A percentile compares a stretch with the other conserved stretches of the same genome.
Conservation (phyloP, 2,888 invertebrate genomes). For the Sclerodermus sp. region DNA sequence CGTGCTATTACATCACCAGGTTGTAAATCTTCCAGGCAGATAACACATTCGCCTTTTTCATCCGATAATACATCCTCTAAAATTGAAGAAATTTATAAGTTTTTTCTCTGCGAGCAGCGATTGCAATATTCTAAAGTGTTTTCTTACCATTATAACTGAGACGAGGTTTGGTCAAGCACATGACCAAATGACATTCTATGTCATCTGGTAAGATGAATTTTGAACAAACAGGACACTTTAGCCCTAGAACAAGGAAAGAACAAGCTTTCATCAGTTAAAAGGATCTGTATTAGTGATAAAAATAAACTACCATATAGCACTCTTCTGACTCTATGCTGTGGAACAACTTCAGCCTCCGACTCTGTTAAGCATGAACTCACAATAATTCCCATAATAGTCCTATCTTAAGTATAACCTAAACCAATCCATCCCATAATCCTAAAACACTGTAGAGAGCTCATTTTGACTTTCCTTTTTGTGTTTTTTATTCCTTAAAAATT, state of each 20-base stretch:
- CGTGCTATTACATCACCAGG: constrained; percentile 97
- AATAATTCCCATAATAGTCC: constrained; percentile 54
- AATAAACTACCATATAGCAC: constrained; percentile 49
- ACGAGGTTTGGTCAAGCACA: constrained; percentile 99
- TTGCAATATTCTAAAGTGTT: not conserved
- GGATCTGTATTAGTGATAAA: too few species aligned
- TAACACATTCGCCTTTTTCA: constrained; percentile 97
- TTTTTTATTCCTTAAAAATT: constrained; percentile 27
- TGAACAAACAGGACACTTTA: constrained; percentile 99
- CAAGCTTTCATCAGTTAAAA: constrained; percentile 1
- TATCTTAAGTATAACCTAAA: constrained; percentile 37
- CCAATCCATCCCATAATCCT: constrained; percentile 34
- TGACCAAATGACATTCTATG: constrained; percentile 98
- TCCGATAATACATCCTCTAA: constrained; percentile 94
- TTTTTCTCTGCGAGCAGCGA: too few species aligned
- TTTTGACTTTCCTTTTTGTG: constrained; percentile 4
- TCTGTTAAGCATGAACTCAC: constrained; percentile 55
- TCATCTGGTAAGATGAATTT: constrained; percentile 98
- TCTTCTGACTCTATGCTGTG: constrained; percentile 48
- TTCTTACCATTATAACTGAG: constrained; percentile 95
- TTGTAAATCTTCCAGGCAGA: constrained; percentile 95
- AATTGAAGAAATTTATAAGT: not conserved
- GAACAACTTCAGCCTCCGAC: constrained; percentile 52
- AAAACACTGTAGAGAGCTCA: constrained; percentile 3
- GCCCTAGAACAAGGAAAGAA: constrained; percentile 70